Base-by-base conservation (phyloP, 2,797 vertebrate species). In the Lagodon rhomboides region DNA sequence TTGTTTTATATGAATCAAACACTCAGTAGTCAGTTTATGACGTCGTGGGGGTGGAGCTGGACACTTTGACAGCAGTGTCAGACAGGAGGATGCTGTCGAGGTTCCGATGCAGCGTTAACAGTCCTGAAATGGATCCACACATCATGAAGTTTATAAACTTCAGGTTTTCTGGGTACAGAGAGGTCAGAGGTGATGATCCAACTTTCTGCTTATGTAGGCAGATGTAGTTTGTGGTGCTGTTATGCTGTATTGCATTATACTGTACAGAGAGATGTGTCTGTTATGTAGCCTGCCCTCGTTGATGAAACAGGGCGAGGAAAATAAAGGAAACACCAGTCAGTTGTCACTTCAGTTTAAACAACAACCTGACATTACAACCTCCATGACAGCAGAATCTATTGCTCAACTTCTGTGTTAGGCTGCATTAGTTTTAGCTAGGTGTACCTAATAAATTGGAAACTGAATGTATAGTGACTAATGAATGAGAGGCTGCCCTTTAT, bases 1-100 rank as follows among this genome's bases (percentile, higher is more conserved):
- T 10, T 61, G 68, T 54, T 72, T 72, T n/a, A 43, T 61, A 17
- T 43, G 34, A 62, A n/a, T 53, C 9, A 54, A 15, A 25, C 16
- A 65, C 1, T 7, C 4, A 44, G 16, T 15, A 43, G 5, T 3
- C 34, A 54, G 8, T 62, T 54, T 30, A 18, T n/a, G n/a, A n/a
- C n/a, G n/a, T n/a, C n/a, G n/a, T n/a, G n/a, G n/a, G n/a, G n/a
- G n/a, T n/a, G n/a, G n/a, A n/a, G n/a, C n/a, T n/a, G n/a, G n/a
- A n/a, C n/a, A n/a, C n/a, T n/a, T n/a, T n/a, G n/a, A n/a, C n/a
- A n/a, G n/a, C n/a, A n/a, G n/a, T n/a, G n/a, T n/a, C n/a, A n/a
- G n/a, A n/a, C n/a, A n/a, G n/a, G n/a, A n/a, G n/a, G n/a, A n/a
- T n/a, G n/a, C n/a, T n/a, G n/a, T n/a, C n/a, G n/a, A n/a, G n/a